phyloP scores from a whole-genome alignment of 2,113 vertebrate genomes.

The Steatornis caripensis region DNA sequence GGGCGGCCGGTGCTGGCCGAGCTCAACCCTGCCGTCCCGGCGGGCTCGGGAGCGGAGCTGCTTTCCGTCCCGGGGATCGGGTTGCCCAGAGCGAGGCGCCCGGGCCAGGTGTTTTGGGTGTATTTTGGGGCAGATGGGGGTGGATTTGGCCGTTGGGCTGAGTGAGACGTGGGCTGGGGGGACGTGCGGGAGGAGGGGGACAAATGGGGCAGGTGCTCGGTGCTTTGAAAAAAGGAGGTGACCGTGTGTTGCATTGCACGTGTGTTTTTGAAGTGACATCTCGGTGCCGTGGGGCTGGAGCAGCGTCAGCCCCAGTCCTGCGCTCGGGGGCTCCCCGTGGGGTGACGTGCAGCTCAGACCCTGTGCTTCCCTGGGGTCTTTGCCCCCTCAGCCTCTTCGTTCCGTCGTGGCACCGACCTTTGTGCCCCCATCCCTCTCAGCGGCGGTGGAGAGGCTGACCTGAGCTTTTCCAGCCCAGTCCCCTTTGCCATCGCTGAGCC shows the following conservation, averaged over 20 bases:
- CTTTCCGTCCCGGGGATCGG: not conserved
- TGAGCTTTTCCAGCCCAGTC: not conserved
- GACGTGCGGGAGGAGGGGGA: not conserved
- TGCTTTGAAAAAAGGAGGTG: not conserved
- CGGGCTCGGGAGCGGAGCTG: not conserved
- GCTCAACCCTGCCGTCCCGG: fast-evolving
- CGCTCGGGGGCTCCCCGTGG: fast-evolving
- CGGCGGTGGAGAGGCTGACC: fast-evolving
- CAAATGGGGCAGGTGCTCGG: not conserved
- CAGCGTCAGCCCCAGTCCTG: too few species aligned
- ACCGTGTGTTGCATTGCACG: fast-evolving
- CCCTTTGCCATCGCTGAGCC: not conserved
- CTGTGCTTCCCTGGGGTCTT: fast-evolving
- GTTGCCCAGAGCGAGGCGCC: not conserved
- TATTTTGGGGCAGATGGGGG: not conserved
- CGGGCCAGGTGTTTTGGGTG: not conserved
- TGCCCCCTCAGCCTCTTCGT: not conserved
- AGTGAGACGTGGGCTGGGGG: too few species aligned
- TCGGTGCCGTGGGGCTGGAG: not conserved
- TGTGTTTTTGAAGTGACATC: not conserved
- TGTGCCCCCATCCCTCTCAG: not conserved
- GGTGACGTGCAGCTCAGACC: not conserved
- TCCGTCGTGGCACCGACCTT: not conserved
- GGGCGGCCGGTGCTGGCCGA: not conserved
- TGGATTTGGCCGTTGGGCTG: not conserved